These are phyloP conservation scores for Andinoacara biseriatus DNA, from an alignment of 2,113 vertebrate genomes.

Conservation along the genomic window DNA sequence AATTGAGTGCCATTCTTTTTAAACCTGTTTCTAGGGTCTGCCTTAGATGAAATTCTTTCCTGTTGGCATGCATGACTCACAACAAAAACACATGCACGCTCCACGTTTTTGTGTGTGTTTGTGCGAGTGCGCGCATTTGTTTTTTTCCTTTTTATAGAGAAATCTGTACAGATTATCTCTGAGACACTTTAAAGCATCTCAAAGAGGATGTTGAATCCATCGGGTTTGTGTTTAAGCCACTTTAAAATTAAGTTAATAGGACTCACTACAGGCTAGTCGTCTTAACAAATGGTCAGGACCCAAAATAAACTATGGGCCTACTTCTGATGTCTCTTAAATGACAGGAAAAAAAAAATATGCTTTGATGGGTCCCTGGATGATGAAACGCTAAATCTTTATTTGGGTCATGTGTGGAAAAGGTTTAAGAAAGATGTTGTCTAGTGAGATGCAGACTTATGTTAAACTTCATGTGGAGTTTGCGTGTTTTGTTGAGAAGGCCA, in stretches of 20 bases:
- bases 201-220: conserved; percentile 53
- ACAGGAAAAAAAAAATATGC: conserved; percentile 16
- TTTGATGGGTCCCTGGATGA: conserved; percentile 18
- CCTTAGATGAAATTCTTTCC: neutral
- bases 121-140: neutral
- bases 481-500: neutral
- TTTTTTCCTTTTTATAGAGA: neutral
- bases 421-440: conserved; percentile 14
- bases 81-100: conserved; percentile 2
- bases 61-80: conserved; percentile 43
- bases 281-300: conserved; percentile 3
- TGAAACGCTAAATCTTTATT: conserved; percentile 30
- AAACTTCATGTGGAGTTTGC: neutral
- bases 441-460: neutral
- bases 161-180: neutral
- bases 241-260: neutral
- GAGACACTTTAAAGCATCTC: neutral
- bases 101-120: neutral
- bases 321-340: conserved; percentile 10
- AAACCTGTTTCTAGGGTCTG: conserved; percentile 24
- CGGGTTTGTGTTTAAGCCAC: neutral
- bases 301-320: conserved; percentile 2
- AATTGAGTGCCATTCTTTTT: conserved; percentile 23
- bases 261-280: neutral
- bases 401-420: conserved; percentile 37